Conservation (phyloP, 1,140 invertebrate species). For the Drosophila carrolli region DNA sequence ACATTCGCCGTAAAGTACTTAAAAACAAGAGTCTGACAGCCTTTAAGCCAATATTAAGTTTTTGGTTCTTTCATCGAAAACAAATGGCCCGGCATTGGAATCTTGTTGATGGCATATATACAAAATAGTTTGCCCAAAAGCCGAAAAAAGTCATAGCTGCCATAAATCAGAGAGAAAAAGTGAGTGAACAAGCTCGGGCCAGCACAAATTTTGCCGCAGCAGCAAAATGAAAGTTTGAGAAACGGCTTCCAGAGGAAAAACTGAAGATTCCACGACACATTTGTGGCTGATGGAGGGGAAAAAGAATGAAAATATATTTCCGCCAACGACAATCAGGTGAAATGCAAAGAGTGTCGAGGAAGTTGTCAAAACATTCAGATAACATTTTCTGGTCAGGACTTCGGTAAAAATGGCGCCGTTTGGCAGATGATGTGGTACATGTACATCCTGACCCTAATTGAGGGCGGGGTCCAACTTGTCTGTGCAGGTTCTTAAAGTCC, state of each 20-base stretch:
- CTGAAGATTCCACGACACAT: conserved; percentile 23
- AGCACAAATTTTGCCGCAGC: conserved; percentile 13
- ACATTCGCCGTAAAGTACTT: background rate
- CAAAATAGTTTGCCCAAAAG: conserved; percentile 26
- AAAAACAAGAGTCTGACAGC: background rate
- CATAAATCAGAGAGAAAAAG: conserved; percentile 44
- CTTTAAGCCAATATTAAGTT: conserved; percentile 13
- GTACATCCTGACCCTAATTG: conserved; percentile 34
- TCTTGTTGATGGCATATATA: conserved; percentile 39
- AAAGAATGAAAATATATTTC: conserved; percentile 50
- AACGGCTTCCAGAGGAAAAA: conserved; percentile 39
- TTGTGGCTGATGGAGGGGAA: conserved; percentile 14
- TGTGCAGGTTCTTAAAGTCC: conserved; percentile 18
- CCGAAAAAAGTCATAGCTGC: conserved; percentile 31
- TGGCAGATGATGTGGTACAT: conserved; percentile 17
- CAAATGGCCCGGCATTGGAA: conserved; percentile 11
- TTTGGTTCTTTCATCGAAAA: conserved; percentile 10
- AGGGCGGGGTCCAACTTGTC: conserved; percentile 36
- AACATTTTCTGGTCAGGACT: conserved; percentile 26
- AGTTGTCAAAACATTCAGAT: conserved; percentile 58
- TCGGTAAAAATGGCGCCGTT: conserved; percentile 6
- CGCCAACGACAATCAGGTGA: conserved; percentile 51
- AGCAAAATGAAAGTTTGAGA: conserved; percentile 34
- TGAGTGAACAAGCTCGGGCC: conserved; percentile 7
- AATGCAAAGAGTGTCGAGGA: conserved; percentile 56